Base-by-base conservation (phyloP, 64 coral and sea anemone genomes). In the Dendrophyllia cribrosa region DNA sequence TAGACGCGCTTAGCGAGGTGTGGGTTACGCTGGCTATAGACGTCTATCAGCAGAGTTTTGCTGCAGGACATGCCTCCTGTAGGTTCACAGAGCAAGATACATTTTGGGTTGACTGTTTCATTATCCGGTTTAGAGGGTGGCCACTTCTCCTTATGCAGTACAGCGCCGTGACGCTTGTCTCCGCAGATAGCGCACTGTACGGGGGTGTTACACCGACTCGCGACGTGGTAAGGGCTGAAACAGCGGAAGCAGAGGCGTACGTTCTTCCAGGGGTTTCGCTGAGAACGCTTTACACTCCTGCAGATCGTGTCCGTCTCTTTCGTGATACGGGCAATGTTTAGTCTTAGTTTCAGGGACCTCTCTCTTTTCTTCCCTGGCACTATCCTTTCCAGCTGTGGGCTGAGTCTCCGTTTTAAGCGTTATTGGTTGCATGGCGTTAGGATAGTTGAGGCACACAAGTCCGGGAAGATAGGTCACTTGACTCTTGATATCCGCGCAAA, bases 211-310 rank as follows among this genome's bases (percentile, higher is more conserved):
- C 89, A 92, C 19, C 24, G 19, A 23, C 55, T 82, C 4, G 67
- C 84, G 45, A 66, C 70, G 50, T 96, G 94, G 51, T 15, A 21
- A 4, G 24, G 19, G 21, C 51, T 58, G 15, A 95, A 61, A 61
- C 88, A 90, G 34, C 93, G 88, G 77, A 90, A 90, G 72, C 93
- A 95, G 6, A 90, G 93, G 59, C 70, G 70, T 44, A 74, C 79
- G 78, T 22, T 91, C 75, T 17, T 79, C 50, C 13, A 90, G 79
- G 11, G 93, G 62, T 76, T 86, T 91, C 23, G 58, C 71, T 25
- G 43, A 59, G 26, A 95, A 95, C 0, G 88, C 83, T 26, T 79
- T 79, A 55, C 93, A 95, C 77, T 87, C 88, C 11, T 50, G 60
- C 45, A 91, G 64, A 58, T 76, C 59, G 20, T 95, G 93, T 45